A percentile compares a stretch with the other conserved stretches of the same genome.
phyloP scores from a whole-genome alignment of 2,113 vertebrate genomes.

The Albula glossodonta region DNA sequence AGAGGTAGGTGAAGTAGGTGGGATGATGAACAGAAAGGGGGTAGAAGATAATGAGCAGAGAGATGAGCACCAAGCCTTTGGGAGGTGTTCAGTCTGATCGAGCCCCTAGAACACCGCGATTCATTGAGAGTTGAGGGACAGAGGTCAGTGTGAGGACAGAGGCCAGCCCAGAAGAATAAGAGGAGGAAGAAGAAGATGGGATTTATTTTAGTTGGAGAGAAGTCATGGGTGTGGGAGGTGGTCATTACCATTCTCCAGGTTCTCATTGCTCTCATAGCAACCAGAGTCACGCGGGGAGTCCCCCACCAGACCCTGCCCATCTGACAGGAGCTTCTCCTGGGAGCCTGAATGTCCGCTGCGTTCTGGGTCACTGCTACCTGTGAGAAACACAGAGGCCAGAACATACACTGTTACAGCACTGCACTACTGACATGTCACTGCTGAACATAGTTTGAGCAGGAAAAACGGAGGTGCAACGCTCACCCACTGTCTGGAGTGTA shows the following conservation, averaged over 20 bases:
- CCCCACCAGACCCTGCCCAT: constrained; percentile 77
- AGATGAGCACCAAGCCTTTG: constrained; percentile 35
- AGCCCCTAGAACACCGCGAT: constrained; percentile 29
- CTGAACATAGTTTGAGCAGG: too few species aligned
- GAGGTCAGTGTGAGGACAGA: constrained; percentile 35
- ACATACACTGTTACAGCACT: neutral
- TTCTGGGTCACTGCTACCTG: constrained; percentile 92
- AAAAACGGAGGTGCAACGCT: too few species aligned
- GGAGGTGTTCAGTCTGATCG: neutral
- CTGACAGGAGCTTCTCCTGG: constrained; percentile 91
- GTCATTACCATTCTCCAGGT: constrained; percentile 92
- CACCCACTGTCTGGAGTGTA: too few species aligned
- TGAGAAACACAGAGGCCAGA: constrained; percentile 22
- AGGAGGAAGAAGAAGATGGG: constrained; percentile 33
- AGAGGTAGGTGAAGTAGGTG: constrained; percentile 19
- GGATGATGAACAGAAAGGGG: constrained; percentile 26
- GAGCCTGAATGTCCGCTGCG: constrained; percentile 80
- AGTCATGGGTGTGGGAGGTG: constrained; percentile 46
- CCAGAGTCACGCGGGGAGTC: constrained; percentile 95
- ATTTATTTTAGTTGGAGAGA: constrained; percentile 24
- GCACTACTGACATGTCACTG: neutral
- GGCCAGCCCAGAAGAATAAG: constrained; percentile 36
- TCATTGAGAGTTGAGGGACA: constrained; percentile 52
- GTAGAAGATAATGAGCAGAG: constrained; percentile 23
- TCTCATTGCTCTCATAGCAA: constrained; percentile 97